These are phyloP conservation scores for Oxystoma pomonae DNA, from an alignment of 2,888 invertebrate genomes.

Conservation along the genomic window DNA sequence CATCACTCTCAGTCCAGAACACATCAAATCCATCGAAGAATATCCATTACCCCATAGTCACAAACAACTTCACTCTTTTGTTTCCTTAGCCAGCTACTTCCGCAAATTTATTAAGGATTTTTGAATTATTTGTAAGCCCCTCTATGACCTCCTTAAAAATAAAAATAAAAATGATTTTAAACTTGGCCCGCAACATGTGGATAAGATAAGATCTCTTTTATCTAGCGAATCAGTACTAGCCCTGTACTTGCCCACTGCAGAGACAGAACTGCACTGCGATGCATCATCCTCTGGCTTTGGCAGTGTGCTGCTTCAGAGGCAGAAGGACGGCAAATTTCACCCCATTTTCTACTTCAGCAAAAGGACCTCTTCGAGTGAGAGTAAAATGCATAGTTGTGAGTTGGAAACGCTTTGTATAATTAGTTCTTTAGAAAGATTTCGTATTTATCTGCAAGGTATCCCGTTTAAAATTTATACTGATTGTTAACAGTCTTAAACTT, in stretches of 20 bases:
- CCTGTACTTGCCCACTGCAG: slow-evolving; percentile 33
- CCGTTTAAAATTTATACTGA: slow-evolving; percentile 23
- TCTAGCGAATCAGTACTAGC: slow-evolving; percentile 29
- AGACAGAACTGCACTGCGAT: slow-evolving; percentile 41
- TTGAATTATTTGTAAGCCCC: slow-evolving; percentile 30
- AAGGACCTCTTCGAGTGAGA: slow-evolving; percentile 31
- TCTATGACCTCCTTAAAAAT: too few species aligned
- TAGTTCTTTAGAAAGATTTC: too few species aligned
- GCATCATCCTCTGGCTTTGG: too few species aligned
- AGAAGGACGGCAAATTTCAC: too few species aligned
- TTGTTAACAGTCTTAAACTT: slow-evolving; percentile 21
- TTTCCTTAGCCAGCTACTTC: slow-evolving; percentile 20
- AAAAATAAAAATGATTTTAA: too few species aligned
- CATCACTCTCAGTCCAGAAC: not conserved
- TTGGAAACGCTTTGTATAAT: slow-evolving; percentile 31
- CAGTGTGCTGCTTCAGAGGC: too few species aligned
- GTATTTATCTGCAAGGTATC: slow-evolving; percentile 19
- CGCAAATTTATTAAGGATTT: slow-evolving; percentile 20
- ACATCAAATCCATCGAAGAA: not conserved
- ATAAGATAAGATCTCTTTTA: slow-evolving; percentile 23
- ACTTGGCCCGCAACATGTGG: slow-evolving; percentile 23
- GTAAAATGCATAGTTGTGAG: slow-evolving; percentile 36
- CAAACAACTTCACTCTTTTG: slow-evolving; percentile 18
- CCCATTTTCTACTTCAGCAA: slow-evolving; percentile 38
- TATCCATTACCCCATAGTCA: slow-evolving; percentile 18